Evolutionary conservation across 2,888 invertebrate genomes (phyloP), one percentile per base, ranked within the genome.

Genomic region (Drosophila subquinaria): DNA sequence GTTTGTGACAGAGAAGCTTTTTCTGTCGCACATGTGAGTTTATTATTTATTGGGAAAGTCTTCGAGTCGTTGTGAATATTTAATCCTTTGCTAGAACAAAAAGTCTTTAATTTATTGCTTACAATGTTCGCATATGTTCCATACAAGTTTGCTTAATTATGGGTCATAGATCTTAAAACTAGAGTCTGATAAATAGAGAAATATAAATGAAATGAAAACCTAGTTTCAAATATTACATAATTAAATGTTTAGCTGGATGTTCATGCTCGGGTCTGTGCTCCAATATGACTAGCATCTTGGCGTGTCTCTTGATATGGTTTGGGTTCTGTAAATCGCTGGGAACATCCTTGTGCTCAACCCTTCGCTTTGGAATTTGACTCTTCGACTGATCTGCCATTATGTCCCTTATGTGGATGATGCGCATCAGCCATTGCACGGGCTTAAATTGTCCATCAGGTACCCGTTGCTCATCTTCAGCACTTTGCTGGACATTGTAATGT

Each of bases 1-100:
- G 35, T 38, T 57, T 55, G 50, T 57, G 60, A 40, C 51, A 61
- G 59, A 52, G 57, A 68, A 76, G 82, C 74, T 69, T 71, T 73
- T 56, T 45, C 65, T 73, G 72, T 69, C 77, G 55, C 83, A 81
- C 52, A 72, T 83, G 84, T 55, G 73, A 55, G 65, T 27, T 57
- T 66, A 73, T 85, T 71, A 83, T 86, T 88, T 88, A 88, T 88
- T 80, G 75, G 65, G 20, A 75, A 70, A 76, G 73, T 55, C 69
- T 55, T 33, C n/a, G 69, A 62, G 72, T 69, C 71, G 15, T 27
- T 57, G 53, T 69, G 69, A 74, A 33, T 66, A 67, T 53, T 53
- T 75, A 82, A 86, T 76, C 76, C 84, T 75, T 78, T 61, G 50
- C 52, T 53, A 15, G 20, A 69, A 63, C 43, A 67, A 76, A 68